phyloP scores from a whole-genome alignment of 2,797 vertebrate species.

The Cyprinodon diabolis region DNA sequence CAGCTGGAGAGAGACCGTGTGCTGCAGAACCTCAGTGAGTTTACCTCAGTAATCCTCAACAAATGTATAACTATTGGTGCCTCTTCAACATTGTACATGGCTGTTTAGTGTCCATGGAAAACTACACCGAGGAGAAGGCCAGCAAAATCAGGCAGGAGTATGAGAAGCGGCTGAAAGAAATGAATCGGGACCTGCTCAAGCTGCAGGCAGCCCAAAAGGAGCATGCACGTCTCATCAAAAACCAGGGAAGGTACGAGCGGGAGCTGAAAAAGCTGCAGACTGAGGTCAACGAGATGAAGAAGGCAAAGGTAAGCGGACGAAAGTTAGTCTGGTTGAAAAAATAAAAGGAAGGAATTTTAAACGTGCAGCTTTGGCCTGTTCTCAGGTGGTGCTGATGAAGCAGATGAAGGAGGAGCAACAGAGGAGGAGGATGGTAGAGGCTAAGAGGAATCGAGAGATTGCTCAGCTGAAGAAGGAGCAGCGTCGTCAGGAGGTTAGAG shows the following conservation, averaged over 20 bases:
- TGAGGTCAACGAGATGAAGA: conserved; percentile 97
- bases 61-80: not conserved
- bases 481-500: conserved; percentile 89
- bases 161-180: conserved; percentile 94
- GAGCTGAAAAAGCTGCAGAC: conserved; percentile 94
- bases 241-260: conserved; percentile 93
- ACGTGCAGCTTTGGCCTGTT: not conserved
- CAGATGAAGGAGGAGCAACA: conserved; percentile 99
- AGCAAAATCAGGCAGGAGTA: conserved; percentile 93
- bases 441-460: conserved; percentile 94
- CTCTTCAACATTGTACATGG: not conserved
- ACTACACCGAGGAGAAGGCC: conserved; percentile 97
- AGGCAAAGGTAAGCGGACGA: conserved; percentile 88
- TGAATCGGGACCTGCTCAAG: conserved; percentile 96
- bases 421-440: conserved; percentile 90
- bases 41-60: not conserved
- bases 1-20: conserved; percentile 96
- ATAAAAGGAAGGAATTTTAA: not conserved
- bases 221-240: conserved; percentile 93
- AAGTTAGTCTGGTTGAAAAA: not conserved
- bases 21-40: conserved; percentile 96
- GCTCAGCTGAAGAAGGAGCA: conserved; percentile 98
- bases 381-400: conserved; percentile 92
- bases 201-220: conserved; percentile 95
- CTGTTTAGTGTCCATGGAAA: conserved; percentile 95